phyloP scores from a whole-genome alignment of 2,888 invertebrate genomes.

The Augochlorella aurata region DNA sequence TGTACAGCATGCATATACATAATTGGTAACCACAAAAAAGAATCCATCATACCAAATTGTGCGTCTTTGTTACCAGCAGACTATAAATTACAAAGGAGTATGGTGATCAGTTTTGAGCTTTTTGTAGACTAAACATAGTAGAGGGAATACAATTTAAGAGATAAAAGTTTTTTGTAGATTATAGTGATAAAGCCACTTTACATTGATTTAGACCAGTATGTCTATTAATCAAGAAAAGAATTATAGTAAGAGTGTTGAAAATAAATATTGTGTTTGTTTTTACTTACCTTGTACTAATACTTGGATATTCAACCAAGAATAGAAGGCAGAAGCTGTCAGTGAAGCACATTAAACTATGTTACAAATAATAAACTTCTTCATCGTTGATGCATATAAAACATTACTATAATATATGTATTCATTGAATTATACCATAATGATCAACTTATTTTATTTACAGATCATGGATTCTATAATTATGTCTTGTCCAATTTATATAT shows the following conservation, averaged over 20 bases:
- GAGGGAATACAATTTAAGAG: background rate
- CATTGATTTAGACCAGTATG: background rate
- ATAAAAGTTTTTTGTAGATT: background rate
- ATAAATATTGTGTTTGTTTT: background rate
- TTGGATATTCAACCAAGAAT: background rate
- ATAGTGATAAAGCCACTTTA: background rate
- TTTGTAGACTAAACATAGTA: background rate
- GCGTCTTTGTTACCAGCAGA: background rate
- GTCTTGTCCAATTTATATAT: constrained; percentile 79
- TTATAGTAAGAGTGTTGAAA: background rate
- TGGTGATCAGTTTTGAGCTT: background rate
- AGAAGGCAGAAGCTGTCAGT: background rate
- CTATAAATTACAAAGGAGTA: background rate
- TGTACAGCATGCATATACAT: background rate
- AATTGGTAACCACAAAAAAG: background rate
- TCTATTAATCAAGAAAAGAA: background rate
- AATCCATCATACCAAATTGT: background rate
- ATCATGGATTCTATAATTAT: constrained; percentile 82
- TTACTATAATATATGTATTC: background rate
- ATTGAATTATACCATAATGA: background rate
- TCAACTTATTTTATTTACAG: constrained; percentile 73
- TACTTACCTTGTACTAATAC: background rate
- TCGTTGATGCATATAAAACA: background rate
- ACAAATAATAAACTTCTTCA: background rate
- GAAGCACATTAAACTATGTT: background rate